Conservation (phyloP, 2,888 invertebrate genomes). For the Sinodicranocentrus sp. region DNA sequence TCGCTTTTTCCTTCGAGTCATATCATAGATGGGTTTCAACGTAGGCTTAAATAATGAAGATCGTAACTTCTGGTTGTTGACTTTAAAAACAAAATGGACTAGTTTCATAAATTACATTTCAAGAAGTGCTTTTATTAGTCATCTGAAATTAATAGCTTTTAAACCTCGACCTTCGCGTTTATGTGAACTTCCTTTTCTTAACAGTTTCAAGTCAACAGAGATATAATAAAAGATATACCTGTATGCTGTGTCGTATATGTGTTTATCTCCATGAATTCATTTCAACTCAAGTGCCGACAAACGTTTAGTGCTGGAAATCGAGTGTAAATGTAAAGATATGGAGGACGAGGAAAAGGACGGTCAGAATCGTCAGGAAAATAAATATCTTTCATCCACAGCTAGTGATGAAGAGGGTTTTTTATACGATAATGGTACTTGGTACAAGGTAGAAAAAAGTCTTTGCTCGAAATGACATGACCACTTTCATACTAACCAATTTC, state of each 20-base stretch:
- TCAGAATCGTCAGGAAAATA: slow-evolving; percentile 8
- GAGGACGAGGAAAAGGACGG: slow-evolving; percentile 33
- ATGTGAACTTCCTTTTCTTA: too few relatives aligned
- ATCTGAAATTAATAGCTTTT: slow-evolving; percentile 31
- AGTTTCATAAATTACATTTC: slow-evolving; percentile 24
- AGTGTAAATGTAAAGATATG: slow-evolving; percentile 2
- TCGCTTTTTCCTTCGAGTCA: too few relatives aligned
- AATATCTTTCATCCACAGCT: slow-evolving; percentile 43
- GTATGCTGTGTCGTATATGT: too few relatives aligned
- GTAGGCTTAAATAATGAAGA: too few relatives aligned
- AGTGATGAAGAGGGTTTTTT: slow-evolving; percentile 7
- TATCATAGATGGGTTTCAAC: too few relatives aligned
- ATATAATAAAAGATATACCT: too few relatives aligned
- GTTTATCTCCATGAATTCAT: too few relatives aligned
- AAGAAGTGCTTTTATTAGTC: too few relatives aligned
- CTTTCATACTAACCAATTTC: slow-evolving; percentile 6
- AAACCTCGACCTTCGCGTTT: slow-evolving; percentile 32
- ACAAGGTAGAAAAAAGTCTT: slow-evolving; percentile 14
- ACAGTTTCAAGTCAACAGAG: too few relatives aligned
- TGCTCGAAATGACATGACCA: neutral
- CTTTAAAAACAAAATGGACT: slow-evolving; percentile 27
- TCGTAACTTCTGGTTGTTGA: slow-evolving; percentile 35
- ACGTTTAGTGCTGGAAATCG: too few relatives aligned
- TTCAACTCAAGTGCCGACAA: too few relatives aligned
- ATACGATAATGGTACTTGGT: neutral